Evolutionary conservation across 2,888 invertebrate genomes (phyloP), one percentile per base, ranked within the genome.

Genomic region (Beris chalybata): DNA sequence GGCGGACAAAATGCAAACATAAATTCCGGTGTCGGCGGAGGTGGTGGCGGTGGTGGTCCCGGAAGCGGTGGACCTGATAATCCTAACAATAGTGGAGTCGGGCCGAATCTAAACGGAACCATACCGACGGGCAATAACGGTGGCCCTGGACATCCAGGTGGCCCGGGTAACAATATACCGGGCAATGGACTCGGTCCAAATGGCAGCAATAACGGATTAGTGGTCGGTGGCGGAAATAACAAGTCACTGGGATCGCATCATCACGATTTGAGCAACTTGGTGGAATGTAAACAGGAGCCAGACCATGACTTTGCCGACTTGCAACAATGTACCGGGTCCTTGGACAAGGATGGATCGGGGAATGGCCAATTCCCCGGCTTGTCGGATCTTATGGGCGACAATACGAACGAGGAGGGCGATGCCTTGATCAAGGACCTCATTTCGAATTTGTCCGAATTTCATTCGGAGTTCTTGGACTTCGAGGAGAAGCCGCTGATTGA

Each of bases 241-340:
- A 70, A 83, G 72, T 83, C 82, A 68, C 81, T 83, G 13, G 79
- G 80, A 12, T 79, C 80, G 57, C 78, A 80, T 64, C 71, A 78
- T 77, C 77, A 82, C 68, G 86, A 86, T 73, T 82, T 87, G 66
- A 85, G 84, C 47, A 86, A 85, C 71, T 77, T 91, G 74, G 90
- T 93, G 22, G 93, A 93, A 79, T 92, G 93, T 81, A 91, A 91
- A 72, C 89, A 90, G 58, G 91, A 92, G 76, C 92, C 92, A 12
- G 91, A 92, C 77, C 89, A 89, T 75, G 93, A 92, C 76, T 93
- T 92, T 77, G 90, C 91, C n/a, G 93, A 93, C 71, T 81, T 93
- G 72, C 91, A 91, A 74, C 89, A 90, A 75, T 91, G 91, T 80
- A 92, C 92, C 9, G 91, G 90, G 6, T 92, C 93, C 0, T 82